Evolutionary conservation across 2,113 vertebrate genomes (phyloP).

Genomic region (Cygnus atratus): DNA sequence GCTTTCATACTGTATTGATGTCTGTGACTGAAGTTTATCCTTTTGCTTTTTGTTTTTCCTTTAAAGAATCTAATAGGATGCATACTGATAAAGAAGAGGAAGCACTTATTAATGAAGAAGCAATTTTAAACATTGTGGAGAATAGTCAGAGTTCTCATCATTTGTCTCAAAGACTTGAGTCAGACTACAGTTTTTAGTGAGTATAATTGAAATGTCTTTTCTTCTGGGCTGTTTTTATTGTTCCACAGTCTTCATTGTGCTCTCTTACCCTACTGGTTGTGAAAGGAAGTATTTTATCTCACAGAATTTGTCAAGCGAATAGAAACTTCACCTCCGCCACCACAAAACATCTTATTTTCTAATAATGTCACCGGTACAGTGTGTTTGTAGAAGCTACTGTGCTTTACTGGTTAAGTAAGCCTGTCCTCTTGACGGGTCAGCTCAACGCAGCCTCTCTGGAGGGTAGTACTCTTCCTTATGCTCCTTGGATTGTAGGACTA

Average conservation of each 20-base stretch:
- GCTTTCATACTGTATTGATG: neutral
- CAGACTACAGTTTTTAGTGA: conserved; percentile 85
- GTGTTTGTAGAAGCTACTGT: neutral
- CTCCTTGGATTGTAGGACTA: neutral
- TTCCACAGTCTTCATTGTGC: neutral
- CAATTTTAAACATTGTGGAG: conserved; percentile 94
- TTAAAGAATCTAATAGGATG: conserved; percentile 72
- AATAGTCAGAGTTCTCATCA: conserved; percentile 92
- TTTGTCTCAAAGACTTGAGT: conserved; percentile 84
- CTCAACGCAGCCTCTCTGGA: neutral
- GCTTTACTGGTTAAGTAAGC: neutral
- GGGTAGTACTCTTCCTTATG: neutral
- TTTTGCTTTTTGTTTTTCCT: conserved; percentile 14
- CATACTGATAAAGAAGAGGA: conserved; percentile 78
- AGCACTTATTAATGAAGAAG: conserved; percentile 93
- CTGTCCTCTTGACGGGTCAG: neutral
- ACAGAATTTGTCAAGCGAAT: neutral
- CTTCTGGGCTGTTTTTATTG: neutral
- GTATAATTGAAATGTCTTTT: conserved; percentile 54
- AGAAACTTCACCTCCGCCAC: neutral
- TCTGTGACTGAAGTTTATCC: neutral
- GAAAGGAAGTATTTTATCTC: neutral
- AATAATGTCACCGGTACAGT: neutral
- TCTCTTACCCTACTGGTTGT: neutral
- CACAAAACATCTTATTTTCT: neutral